Percentiles rank a stretch among this genome's conserved stretches.
Evolutionary conservation across 2,113 vertebrate genomes (phyloP).

Genomic region (Pollimyrus isidori): DNA sequence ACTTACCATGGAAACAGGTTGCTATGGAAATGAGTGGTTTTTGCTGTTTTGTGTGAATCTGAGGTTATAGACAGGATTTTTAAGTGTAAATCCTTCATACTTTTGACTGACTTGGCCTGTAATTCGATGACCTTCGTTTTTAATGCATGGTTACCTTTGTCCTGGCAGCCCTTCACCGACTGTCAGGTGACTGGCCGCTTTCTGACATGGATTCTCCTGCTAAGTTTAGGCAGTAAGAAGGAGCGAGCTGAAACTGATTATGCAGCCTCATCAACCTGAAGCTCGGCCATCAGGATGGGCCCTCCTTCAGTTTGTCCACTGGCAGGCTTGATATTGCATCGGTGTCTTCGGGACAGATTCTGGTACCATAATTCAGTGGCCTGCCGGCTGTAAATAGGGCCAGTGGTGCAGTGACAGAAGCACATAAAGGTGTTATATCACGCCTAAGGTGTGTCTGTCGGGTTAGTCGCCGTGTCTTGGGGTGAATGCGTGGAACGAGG

Average conservation of each 20-base stretch:
- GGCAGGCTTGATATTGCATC: too few species aligned
- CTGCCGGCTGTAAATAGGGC: neutral
- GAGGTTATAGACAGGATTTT: neutral
- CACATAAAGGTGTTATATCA: neutral
- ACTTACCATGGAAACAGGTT: neutral
- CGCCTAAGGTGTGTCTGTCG: neutral
- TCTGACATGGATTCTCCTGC: neutral
- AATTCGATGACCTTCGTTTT: neutral
- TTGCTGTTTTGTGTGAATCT: neutral
- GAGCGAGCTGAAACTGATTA: neutral
- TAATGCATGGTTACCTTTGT: neutral
- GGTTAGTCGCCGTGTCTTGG: neutral
- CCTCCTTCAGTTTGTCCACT: neutral
- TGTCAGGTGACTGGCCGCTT: neutral
- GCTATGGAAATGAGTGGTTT: neutral
- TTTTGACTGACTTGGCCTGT: neutral
- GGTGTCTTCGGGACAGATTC: neutral
- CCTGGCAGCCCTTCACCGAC: neutral
- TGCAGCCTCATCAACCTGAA: neutral
- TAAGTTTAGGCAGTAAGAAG: neutral
- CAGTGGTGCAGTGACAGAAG: neutral
- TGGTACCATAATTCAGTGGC: neutral
- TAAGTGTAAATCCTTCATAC: neutral
- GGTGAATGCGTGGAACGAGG: neutral
- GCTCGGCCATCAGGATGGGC: neutral